A percentile compares a stretch with the other conserved stretches of the same genome.
phyloP scores from a whole-genome alignment of 2,113 vertebrate species.

The Natator depressus region DNA sequence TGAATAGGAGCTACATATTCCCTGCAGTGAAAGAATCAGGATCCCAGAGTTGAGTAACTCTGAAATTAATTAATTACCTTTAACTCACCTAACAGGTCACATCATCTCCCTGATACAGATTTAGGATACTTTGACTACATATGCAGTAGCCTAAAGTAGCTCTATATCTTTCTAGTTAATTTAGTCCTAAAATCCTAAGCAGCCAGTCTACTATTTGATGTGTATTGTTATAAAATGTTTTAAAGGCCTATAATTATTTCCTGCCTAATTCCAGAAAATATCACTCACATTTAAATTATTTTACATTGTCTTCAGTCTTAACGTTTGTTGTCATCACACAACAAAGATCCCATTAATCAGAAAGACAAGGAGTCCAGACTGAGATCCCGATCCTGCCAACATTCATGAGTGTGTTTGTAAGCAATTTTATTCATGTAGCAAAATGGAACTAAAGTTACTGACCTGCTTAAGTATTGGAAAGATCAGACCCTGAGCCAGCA shows the following conservation, averaged over 20 bases:
- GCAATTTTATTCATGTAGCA: neutral
- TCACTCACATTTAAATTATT: accelerated
- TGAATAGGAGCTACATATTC: neutral
- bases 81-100: neutral
- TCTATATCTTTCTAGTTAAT: neutral
- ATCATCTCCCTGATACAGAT: neutral
- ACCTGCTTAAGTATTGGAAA: neutral
- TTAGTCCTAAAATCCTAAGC: neutral
- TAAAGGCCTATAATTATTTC: neutral
- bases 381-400: accelerated
- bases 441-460: no score
- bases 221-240: neutral
- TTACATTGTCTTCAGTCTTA: accelerated
- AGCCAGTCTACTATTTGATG: neutral
- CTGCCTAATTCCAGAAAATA: accelerated
- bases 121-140: neutral
- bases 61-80: neutral
- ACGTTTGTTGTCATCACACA: accelerated
- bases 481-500: neutral
- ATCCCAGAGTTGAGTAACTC: neutral
- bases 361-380: accelerated
- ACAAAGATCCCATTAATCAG: accelerated
- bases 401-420: accelerated
- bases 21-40: neutral
- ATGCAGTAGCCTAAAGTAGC: neutral